These are phyloP conservation scores for Agonopterix subpropinquella DNA, from an alignment of 2,888 invertebrate species.

Conservation along the genomic window DNA sequence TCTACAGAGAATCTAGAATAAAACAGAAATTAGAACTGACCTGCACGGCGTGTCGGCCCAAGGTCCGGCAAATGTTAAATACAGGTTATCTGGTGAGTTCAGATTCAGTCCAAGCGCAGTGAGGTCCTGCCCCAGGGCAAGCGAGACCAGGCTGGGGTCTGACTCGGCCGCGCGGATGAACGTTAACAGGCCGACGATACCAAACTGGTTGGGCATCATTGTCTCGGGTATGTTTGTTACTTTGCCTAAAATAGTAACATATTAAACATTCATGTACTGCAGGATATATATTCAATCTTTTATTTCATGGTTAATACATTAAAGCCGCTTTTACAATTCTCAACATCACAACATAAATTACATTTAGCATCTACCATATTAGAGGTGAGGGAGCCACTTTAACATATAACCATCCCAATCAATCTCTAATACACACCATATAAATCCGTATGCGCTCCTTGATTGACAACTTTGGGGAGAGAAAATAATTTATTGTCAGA, in stretches of 20 bases:
- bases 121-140: conserved; percentile 98
- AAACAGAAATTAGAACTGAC: conserved; percentile 29
- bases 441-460: conserved; percentile 60
- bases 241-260: conserved; percentile 79
- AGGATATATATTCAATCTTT: neutral
- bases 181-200: conserved; percentile 98
- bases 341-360: neutral
- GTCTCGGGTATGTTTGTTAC: conserved; percentile 98
- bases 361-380: neutral
- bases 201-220: conserved; percentile 99
- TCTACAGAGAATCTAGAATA: too few relatives aligned
- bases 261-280: neutral
- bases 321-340: neutral
- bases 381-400: conserved; percentile 21
- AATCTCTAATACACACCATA: conserved; percentile 55
- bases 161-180: conserved; percentile 99
- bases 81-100: conserved; percentile 98
- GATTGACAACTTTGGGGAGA: conserved; percentile 57
- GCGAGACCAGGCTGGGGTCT: conserved; percentile 95
- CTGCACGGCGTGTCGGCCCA: conserved; percentile 98
- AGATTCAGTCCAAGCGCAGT: conserved; percentile 98
- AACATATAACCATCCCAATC: conserved; percentile 21
- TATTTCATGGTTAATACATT: too few relatives aligned
- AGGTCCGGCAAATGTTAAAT: conserved; percentile 98
- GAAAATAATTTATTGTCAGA: conserved; percentile 35